Evolutionary conservation across 2,113 vertebrate genomes (phyloP).

Genomic region (Ailuropoda melanoleuca): DNA sequence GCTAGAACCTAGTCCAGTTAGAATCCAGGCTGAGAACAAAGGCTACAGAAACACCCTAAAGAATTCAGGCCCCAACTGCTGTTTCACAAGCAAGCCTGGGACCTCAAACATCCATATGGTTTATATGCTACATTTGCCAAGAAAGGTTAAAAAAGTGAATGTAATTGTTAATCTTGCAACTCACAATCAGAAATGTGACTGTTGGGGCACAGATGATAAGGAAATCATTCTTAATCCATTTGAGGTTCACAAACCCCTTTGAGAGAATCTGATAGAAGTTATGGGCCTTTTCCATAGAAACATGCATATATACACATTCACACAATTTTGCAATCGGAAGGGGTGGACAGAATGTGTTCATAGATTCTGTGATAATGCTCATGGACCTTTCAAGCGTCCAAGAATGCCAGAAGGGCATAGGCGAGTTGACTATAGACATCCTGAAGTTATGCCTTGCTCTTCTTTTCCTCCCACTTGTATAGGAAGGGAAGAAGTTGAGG

Average conservation of each 20-base stretch:
- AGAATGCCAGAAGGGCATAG: neutral
- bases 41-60: neutral
- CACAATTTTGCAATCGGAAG: neutral
- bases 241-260: neutral
- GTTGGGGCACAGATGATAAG: slow-evolving; percentile 26
- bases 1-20: neutral
- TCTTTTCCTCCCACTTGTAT: neutral
- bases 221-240: slow-evolving; percentile 49
- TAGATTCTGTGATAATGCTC: neutral
- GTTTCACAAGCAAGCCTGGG: slow-evolving; percentile 42
- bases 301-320: neutral
- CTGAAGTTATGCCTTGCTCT: neutral
- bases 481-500: neutral
- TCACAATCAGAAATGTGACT: slow-evolving; percentile 47
- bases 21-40: neutral
- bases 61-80: neutral
- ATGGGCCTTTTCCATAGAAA: neutral
- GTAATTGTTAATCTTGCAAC: slow-evolving; percentile 51
- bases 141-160: slow-evolving; percentile 48
- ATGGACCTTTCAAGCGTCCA: neutral
- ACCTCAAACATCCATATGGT: neutral
- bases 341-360: neutral
- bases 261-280: slow-evolving; percentile 5
- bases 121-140: slow-evolving; percentile 43
- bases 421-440: neutral